These are phyloP conservation scores for Sula dactylatra DNA, from an alignment of 2,113 vertebrate genomes.

Conservation along the genomic window DNA sequence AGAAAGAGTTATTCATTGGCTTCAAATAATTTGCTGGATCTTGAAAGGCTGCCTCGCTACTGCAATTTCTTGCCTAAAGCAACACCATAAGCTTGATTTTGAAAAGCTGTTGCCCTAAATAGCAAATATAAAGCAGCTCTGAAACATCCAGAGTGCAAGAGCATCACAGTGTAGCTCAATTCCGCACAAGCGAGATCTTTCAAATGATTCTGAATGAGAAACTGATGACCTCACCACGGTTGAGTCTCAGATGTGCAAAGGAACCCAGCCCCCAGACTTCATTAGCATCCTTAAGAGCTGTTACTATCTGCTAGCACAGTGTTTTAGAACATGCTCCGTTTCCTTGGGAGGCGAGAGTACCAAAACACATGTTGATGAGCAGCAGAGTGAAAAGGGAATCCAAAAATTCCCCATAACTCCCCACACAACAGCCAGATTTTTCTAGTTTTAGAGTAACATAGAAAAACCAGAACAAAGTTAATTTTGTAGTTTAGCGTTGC, in stretches of 20 bases:
- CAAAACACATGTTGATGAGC: slow-evolving; percentile 39
- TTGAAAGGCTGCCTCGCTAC: background rate
- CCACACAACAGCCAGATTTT: background rate
- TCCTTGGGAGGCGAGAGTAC: slow-evolving; percentile 40
- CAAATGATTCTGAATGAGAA: background rate
- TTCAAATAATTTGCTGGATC: background rate
- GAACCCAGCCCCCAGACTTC: slow-evolving; percentile 49
- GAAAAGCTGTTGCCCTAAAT: slow-evolving; percentile 30
- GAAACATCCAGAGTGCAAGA: background rate
- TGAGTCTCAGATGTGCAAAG: slow-evolving; percentile 44
- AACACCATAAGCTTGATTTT: background rate
- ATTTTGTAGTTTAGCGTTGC: background rate
- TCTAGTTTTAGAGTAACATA: background rate
- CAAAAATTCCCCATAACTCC: slow-evolving; percentile 31
- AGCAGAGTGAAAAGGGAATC: slow-evolving; percentile 10
- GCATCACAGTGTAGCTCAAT: background rate
- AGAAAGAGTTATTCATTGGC: background rate
- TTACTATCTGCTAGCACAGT: slow-evolving; percentile 32
- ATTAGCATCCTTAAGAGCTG: slow-evolving; percentile 34
- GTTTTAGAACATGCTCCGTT: slow-evolving; percentile 22
- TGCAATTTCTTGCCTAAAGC: slow-evolving; percentile 15
- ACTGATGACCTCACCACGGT: background rate
- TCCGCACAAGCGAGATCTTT: background rate
- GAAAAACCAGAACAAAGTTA: background rate
- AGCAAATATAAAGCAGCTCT: background rate